Conservation (phyloP, 2,797 vertebrate genomes). For the Glossophaga mutica region DNA sequence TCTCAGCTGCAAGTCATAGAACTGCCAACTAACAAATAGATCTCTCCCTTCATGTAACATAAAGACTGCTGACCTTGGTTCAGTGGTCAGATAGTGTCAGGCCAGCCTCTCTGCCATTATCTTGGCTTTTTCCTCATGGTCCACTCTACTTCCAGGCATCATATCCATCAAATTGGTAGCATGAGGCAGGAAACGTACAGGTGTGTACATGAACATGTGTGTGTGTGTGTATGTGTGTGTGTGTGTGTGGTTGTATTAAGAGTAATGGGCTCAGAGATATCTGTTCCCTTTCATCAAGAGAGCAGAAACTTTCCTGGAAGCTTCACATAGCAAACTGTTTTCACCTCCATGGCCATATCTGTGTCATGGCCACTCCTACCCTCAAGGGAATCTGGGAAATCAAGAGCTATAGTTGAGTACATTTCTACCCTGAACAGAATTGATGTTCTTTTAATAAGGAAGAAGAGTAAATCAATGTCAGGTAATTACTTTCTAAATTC, state of each 20-base stretch:
- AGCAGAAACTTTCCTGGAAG: not conserved
- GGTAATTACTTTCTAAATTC: not conserved
- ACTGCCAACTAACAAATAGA: not conserved
- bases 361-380: not conserved
- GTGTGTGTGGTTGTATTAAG: not conserved
- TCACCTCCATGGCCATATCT: not conserved
- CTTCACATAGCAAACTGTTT: not conserved
- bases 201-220: fast-evolving
- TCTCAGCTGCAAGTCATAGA: not conserved
- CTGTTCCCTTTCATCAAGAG: not conserved
- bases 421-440: not conserved
- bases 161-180: not conserved
- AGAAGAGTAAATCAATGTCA: not conserved
- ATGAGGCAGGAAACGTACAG: not conserved
- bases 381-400: not conserved
- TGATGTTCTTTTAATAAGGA: not conserved
- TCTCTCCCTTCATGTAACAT: not conserved
- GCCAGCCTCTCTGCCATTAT: not conserved
- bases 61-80: not conserved
- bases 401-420: not conserved
- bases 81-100: not conserved
- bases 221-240: not conserved
- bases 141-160: not conserved
- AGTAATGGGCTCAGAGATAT: not conserved
- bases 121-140: not conserved